Evolutionary conservation across 2,797 vertebrate genomes (phyloP), one percentile per base, ranked within the genome.

Genomic region (Chromobotia macracanthus): DNA sequence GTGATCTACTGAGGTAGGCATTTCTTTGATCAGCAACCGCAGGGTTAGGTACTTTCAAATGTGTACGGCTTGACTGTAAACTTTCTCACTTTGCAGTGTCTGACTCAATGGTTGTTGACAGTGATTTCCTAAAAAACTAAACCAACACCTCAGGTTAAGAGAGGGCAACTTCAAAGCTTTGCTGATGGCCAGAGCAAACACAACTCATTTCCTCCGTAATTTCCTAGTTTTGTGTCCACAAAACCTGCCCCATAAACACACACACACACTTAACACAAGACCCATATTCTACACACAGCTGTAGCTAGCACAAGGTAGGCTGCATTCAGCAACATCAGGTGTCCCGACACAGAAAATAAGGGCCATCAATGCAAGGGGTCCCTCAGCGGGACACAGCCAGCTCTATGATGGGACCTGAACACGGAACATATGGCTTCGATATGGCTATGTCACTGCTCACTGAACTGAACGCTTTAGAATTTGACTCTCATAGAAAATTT

Each of bases 331-430:
- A 48, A 50, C 13, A 61, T 77, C 55, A 70, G 55, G 41, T 38
- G 75, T 61, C n/a, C 41, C 67, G 51, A 76, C 73, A 83, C 77
- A 70, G 67, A 83, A 65, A 19, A 44, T 12, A 41, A 73, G 56
- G 60, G 56, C 80, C 83, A 83, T 79, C 81, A 85, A 72, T 79
- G 77, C 13, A 41, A 66, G 66, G 67, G 71, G 82, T 53, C 50
- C 60, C 67, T 80, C 84, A 87, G 84, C 82, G 75, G 73, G 82
- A 88, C 74, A 80, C 31, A 64, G 58, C 82, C 81, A 75, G 82
- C 48, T 61, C 75, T 28, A 46, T 23, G 41, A 82, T 28, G 53
- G 55, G 44, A 65, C 50, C 58, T 64, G 60, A 75, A 75, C 25
- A 64, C 23, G 58, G 13, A 3, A 7, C 72, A 64, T 60, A 75